Base-by-base conservation (phyloP, 2,113 vertebrate genomes). In the Labrus mixtus region DNA sequence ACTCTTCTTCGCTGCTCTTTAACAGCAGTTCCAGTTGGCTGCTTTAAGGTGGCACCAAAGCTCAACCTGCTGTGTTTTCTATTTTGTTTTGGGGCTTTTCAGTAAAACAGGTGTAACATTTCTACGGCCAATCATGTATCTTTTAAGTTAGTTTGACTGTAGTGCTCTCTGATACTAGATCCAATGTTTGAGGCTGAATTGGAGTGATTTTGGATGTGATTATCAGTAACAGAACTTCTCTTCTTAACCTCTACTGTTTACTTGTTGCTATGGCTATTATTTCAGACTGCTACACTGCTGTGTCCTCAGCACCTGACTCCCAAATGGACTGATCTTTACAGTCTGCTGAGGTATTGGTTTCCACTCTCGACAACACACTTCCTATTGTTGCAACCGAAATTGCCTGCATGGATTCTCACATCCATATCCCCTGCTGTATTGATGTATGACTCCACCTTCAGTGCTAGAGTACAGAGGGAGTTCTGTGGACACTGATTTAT, bases 371-470 rank as follows among this genome's bases (percentile, higher is more conserved):
- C 29, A 69, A 33, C 25, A 19, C 33, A 53, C 48, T 67, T 84
- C 66, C 57, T 75, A 45, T 80, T 76, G 75, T 65, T 8, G 58
- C 55, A 48, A 25, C 56, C 57, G 41, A 76, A 57, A 59, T 29
- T 33, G 58, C 76, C 68, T 71, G 45, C 60, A 54, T 58, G 25
- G 29, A 79, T 0, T 15, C 57, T 74, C 50, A 9, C 60, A 73
- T 78, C 63, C 54, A 46, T 55, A 76, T 78, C 41, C 61, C 60
- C 43, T 4, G 53, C 76, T 79, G 79, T 81, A 83, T 64, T 86
- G 86, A 87, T 88, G 76, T 75, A 81, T 82, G 76, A 67, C 71
- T 78, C 84, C 84, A 89, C 81, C 85, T 79, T 86, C 78, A 75
- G 67, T 36, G 68, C 48, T 76, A 2, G 22, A 64, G 82, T 76